These are phyloP conservation scores for Polypedilum vanderplanki DNA, from an alignment of 1,140 invertebrate species.

Conservation along the genomic window DNA sequence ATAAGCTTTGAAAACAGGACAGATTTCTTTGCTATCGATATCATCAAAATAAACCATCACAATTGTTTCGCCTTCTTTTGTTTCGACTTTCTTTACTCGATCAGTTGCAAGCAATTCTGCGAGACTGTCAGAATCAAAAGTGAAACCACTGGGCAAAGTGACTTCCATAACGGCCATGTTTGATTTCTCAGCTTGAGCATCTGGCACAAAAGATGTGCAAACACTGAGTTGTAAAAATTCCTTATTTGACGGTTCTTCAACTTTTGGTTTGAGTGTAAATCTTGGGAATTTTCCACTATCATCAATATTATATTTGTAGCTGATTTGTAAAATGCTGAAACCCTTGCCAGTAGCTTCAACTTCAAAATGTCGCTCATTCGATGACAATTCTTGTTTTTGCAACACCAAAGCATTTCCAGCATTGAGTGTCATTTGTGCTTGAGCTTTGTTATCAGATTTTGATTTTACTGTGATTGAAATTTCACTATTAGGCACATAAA, in stretches of 20 bases:
- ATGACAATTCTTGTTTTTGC: background rate
- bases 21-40: conserved; percentile 58
- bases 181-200: conserved; percentile 42
- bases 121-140: conserved; percentile 62
- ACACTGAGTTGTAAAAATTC: conserved; percentile 66
- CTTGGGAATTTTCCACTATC: conserved; percentile 71
- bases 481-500: conserved; percentile 31
- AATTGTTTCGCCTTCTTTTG: conserved; percentile 65
- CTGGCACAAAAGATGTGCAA: conserved; percentile 49
- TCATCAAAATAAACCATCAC: conserved; percentile 80
- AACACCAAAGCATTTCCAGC: background rate
- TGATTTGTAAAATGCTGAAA: conserved; percentile 35
- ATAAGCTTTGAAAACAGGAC: conserved; percentile 75
- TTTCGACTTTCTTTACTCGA: conserved; percentile 70
- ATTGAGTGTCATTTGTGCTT: background rate
- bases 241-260: conserved; percentile 61
- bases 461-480: background rate
- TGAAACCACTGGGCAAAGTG: conserved; percentile 73
- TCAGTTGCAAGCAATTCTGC: conserved; percentile 58
- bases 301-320: conserved; percentile 72
- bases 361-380: background rate
- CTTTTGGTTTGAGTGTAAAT: conserved; percentile 69
- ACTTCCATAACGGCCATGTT: conserved; percentile 90
- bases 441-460: background rate
- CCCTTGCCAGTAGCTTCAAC: background rate